These are phyloP conservation scores for Clarias macrocephalus DNA, from an alignment of 2,113 vertebrate species.

Conservation along the genomic window DNA sequence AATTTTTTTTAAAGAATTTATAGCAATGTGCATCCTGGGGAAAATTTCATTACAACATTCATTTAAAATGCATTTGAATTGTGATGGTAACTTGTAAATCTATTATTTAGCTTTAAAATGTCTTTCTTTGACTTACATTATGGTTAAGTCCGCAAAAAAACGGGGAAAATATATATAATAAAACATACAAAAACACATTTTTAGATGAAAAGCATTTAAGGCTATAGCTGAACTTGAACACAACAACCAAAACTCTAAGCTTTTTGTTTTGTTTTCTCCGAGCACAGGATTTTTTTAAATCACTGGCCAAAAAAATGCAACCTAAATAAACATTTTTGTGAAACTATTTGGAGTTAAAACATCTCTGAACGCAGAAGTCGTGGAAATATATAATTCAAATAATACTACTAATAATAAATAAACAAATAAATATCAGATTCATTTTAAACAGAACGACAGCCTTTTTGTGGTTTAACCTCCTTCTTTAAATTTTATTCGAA, in stretches of 20 bases:
- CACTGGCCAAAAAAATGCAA: neutral
- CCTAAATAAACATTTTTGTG: neutral
- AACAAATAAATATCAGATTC: neutral
- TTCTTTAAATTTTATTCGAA: neutral
- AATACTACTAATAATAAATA: neutral
- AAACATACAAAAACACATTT: neutral
- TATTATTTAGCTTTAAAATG: neutral
- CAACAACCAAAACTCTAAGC: neutral
- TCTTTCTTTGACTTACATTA: neutral
- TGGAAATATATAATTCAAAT: neutral
- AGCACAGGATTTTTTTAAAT: neutral
- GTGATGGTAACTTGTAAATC: neutral
- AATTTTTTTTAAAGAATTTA: neutral
- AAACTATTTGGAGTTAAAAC: neutral
- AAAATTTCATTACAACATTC: neutral
- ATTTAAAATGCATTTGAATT: neutral
- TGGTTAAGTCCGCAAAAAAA: neutral
- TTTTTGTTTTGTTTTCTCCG: neutral
- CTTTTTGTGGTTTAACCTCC: neutral
- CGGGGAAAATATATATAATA: neutral
- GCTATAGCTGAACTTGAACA: neutral
- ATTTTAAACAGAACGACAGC: neutral
- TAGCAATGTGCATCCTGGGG: neutral
- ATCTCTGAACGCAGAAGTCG: too few species aligned
- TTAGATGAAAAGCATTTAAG: neutral